A percentile compares a stretch with the other conserved stretches of the same genome.
Conservation (phyloP, 2,797 vertebrate genomes). For the Dipus sagitta region DNA sequence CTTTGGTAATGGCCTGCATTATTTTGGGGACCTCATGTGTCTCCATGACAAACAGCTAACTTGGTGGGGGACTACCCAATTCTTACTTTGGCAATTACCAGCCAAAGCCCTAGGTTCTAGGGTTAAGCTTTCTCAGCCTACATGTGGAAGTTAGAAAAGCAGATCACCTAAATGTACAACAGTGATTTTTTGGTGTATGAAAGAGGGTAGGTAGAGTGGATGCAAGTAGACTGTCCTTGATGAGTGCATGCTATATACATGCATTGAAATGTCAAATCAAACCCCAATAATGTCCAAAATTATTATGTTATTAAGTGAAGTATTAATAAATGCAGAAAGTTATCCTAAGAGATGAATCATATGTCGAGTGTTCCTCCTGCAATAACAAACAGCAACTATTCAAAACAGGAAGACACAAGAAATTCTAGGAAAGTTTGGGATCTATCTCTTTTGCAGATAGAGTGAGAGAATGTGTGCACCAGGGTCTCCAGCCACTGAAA, state of each 20-base stretch:
- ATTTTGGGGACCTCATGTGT: no score
- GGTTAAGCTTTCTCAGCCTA: no score
- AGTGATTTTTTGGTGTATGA: neutral
- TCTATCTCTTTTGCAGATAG: neutral
- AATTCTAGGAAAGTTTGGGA: no score
- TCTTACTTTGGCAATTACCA: no score
- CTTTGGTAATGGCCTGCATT: no score
- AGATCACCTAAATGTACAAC: neutral
- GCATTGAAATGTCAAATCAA: neutral
- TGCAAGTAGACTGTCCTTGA: neutral
- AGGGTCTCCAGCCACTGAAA: no score
- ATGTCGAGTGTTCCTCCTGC: neutral
- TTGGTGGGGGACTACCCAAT: no score
- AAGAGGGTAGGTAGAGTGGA: neutral
- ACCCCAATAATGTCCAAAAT: neutral
- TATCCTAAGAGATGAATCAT: neutral
- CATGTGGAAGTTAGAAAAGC: neutral
- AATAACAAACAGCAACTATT: neutral
- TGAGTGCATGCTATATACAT: neutral
- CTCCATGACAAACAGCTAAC: no score
- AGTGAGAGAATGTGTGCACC: neutral
- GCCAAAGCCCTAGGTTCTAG: no score
- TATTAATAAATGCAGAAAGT: neutral
- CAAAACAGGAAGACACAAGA: neutral
- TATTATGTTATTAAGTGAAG: neutral